These are phyloP conservation scores for Actinostola sp. DNA, from an alignment of 92 coral and sea anemone species.

Conservation along the genomic window DNA sequence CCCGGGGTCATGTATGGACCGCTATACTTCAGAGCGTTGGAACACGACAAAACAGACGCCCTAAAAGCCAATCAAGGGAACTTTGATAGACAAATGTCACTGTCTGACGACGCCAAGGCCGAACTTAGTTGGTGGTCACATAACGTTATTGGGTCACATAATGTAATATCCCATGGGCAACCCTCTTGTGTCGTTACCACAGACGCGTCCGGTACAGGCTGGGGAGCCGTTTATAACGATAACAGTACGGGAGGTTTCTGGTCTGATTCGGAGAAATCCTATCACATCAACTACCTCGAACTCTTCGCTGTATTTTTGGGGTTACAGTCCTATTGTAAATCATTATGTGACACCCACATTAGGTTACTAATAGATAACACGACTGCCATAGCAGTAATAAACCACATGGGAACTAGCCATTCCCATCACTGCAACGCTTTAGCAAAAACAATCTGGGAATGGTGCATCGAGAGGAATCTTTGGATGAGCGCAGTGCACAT, in stretches of 20 bases:
- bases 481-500: conserved; percentile 56
- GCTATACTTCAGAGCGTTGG: conserved; percentile 42
- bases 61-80: conserved; percentile 42
- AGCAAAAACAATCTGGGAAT: conserved; percentile 51
- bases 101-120: neutral
- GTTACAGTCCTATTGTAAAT: neutral
- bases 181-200: conserved; percentile 16
- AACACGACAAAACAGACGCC: conserved; percentile 63
- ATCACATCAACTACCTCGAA: conserved; percentile 21
- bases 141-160: conserved; percentile 9
- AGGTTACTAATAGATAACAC: conserved; percentile 43
- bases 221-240: conserved; percentile 22
- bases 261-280: conserved; percentile 16
- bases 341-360: conserved; percentile 11
- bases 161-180: conserved; percentile 19
- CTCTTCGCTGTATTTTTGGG: conserved; percentile 24
- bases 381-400: conserved; percentile 42
- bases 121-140: conserved; percentile 23
- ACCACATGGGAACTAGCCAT: conserved; percentile 69
- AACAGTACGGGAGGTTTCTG: conserved; percentile 31
- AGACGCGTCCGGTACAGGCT: conserved; percentile 25
- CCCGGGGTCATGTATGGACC: conserved; percentile 59
- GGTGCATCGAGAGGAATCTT: conserved; percentile 38
- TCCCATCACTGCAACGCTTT: conserved; percentile 30
- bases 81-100: conserved; percentile 45